Evolutionary conservation across 2,113 vertebrate genomes (phyloP).

Genomic region (Carassius carassius): DNA sequence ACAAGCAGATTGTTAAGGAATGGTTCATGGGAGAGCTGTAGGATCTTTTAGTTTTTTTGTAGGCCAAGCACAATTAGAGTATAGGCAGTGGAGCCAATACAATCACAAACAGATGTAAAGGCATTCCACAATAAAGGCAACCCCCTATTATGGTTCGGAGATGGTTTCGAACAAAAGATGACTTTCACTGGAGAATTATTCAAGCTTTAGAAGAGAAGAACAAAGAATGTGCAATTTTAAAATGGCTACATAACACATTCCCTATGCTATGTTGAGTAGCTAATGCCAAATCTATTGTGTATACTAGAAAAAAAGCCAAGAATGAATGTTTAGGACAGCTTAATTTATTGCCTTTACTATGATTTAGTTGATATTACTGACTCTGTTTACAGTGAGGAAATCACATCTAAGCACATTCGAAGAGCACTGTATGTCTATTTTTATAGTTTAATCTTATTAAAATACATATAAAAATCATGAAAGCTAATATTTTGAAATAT

Average conservation of each 20-base stretch:
- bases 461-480: neutral
- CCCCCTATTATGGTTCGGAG: conserved; percentile 41
- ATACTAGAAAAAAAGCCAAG: conserved; percentile 46
- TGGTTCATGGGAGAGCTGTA: conserved; percentile 79
- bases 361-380: neutral
- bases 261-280: neutral
- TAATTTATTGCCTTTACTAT: conserved; percentile 13
- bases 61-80: neutral
- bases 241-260: conserved; percentile 11
- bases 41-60: neutral
- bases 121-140: conserved; percentile 18
- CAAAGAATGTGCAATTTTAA: conserved; percentile 8
- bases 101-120: conserved; percentile 49
- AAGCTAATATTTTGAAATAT: neutral
- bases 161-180: neutral
- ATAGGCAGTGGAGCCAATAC: neutral
- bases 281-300: conserved; percentile 33
- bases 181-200: neutral
- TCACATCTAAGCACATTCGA: neutral
- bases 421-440: conserved; percentile 11
- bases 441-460: neutral
- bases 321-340: neutral
- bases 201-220: neutral
- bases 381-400: conserved; percentile 21
- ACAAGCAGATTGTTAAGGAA: conserved; percentile 63